Conservation (phyloP, 2,888 invertebrate species). For the Rhimphoctona megacephalus region DNA sequence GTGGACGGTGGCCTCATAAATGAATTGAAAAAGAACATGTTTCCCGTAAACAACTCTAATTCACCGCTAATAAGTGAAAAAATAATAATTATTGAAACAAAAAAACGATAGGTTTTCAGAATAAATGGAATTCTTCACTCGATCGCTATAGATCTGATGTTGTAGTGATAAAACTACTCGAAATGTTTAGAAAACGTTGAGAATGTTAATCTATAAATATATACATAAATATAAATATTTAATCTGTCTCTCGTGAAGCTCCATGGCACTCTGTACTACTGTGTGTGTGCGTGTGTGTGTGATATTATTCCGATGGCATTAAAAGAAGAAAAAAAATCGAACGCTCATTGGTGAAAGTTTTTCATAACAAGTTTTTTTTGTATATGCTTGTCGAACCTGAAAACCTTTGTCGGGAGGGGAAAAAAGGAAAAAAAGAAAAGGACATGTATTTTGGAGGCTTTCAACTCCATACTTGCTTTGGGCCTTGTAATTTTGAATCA, state of each 20-base stretch:
- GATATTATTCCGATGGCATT: constrained; percentile 32
- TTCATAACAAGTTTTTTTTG: constrained; percentile 2
- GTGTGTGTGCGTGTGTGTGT: constrained; percentile 48
- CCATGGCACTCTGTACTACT: constrained; percentile 67
- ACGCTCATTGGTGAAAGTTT: constrained; percentile 19
- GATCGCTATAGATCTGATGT: constrained; percentile 64
- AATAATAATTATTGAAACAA: neutral
- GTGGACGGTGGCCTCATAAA: neutral
- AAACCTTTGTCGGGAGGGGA: neutral
- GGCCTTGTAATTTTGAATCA: too few relatives aligned
- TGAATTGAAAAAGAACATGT: neutral
- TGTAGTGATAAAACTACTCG: constrained; percentile 38
- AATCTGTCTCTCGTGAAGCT: constrained; percentile 52
- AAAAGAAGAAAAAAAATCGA: constrained; percentile 16
- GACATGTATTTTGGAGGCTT: neutral
- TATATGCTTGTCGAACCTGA: too few relatives aligned
- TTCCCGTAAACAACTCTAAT: neutral
- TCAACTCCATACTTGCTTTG: neutral
- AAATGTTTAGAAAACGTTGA: constrained; percentile 52
- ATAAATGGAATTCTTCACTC: constrained; percentile 10
- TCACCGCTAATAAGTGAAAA: neutral
- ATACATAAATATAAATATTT: constrained; percentile 18
- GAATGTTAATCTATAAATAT: constrained; percentile 42
- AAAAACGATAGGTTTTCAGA: constrained; percentile 8
- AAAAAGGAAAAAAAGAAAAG: neutral